Evolutionary conservation across 2,888 invertebrate species (phyloP), one percentile per base, ranked within the genome.

Genomic region (Drosophila mercatorum): DNA sequence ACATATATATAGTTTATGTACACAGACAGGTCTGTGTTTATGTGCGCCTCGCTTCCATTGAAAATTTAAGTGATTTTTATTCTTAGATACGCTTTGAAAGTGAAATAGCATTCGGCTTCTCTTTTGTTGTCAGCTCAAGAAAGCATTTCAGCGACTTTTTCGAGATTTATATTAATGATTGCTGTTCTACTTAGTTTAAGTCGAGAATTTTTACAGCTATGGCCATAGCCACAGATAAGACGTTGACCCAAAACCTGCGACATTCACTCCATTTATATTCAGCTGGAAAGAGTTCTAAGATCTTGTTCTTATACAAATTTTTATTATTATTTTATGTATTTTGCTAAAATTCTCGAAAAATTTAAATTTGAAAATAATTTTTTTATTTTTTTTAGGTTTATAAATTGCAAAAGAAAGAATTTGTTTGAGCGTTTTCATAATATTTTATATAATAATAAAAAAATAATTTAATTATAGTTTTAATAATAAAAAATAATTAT

Each of bases 51-150:
- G 60, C 49, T 75, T 73, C 58, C 66, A 62, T 40, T 68, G 52
- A 82, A 82, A 73, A 71, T 38, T 71, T 28, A 77, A 73, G 38
- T 68, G 58, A 74, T 68, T 77, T 47, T 80, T 53, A 58, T 68
- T 57, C 36, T 58, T 57, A 41, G 61, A 57, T 47, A 52, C 51
- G 53, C 56, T 62, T 62, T 60, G 56, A 72, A 75, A 75, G 79
- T 66, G 79, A 79, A 81, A 57, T 56, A 75, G 7, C 43, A 58
- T 51, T 68, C 46, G 49, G 49, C 10, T 49, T 81, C 63, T 73
- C 52, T 60, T 65, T 68, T 53, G 51, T 57, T 52, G 38, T 36
- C n/a, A 38, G 51, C 58, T 51, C 44, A 34, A 8, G 38, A 31
- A 36, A 44, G 2, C 14, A 52, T 62, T 51, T 17, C 6, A 7